Percentiles rank a stretch among this genome's conserved stretches.
These are phyloP conservation scores for Theristicus caerulescens DNA, from an alignment of 2,113 vertebrate species.

Conservation along the genomic window DNA sequence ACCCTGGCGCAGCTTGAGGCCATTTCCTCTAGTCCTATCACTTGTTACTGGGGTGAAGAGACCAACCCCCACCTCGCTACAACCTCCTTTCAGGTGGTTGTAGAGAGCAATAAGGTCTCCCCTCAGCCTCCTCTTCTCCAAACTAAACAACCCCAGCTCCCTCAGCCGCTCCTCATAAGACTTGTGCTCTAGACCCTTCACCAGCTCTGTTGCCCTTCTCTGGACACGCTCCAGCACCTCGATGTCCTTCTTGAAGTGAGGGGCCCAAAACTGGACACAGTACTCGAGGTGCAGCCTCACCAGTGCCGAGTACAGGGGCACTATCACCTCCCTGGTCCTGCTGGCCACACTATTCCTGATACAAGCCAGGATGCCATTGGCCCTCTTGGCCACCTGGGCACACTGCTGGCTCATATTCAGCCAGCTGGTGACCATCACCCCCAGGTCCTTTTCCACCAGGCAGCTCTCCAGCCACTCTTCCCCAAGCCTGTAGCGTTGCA, in stretches of 20 bases:
- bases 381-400: neutral
- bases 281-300: neutral
- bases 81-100: neutral
- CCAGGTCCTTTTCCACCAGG: fast-evolving
- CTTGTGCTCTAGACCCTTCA: neutral
- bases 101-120: neutral
- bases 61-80: too few relatives aligned
- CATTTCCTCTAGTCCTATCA: neutral
- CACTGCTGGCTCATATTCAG: neutral
- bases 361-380: neutral
- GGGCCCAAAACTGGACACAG: neutral
- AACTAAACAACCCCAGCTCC: neutral
- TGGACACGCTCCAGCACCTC: neutral
- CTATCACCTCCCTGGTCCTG: neutral
- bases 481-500: fast-evolving
- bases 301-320: neutral
- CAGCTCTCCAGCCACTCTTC: neutral
- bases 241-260: neutral
- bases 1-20: neutral
- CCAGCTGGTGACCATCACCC: fast-evolving
- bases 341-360: neutral
- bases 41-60: too few relatives aligned
- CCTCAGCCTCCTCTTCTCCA: neutral
- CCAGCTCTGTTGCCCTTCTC: neutral
- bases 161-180: neutral